Percentiles rank a stretch among this genome's conserved stretches.
Evolutionary conservation across 2,888 invertebrate species (phyloP).

Genomic region (Thumatha senex): DNA sequence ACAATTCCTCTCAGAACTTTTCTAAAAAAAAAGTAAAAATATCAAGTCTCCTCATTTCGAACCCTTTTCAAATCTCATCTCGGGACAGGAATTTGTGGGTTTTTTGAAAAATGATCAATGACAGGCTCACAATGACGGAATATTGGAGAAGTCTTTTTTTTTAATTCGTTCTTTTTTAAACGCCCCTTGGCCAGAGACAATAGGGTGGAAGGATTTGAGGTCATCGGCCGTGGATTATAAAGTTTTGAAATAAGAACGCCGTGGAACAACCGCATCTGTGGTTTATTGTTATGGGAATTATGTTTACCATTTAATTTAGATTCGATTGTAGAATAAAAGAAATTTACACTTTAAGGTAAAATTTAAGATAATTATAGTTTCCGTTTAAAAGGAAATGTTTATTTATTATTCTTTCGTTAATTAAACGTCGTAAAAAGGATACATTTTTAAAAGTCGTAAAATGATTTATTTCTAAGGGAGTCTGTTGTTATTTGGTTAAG

Average conservation of each 20-base stretch:
- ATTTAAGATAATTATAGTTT: constrained; percentile 18
- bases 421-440: constrained; percentile 1
- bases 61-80: constrained; percentile 64
- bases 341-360: constrained; percentile 12
- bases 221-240: constrained; percentile 53
- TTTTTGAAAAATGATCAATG: constrained; percentile 81
- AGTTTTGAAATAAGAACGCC: constrained; percentile 30
- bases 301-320: constrained; percentile 1
- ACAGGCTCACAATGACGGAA: constrained; percentile 75
- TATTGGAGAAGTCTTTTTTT: constrained; percentile 51
- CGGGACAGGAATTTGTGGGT: constrained; percentile 63
- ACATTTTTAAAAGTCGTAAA: not conserved
- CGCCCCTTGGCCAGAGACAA: constrained; percentile 66
- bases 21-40: constrained; percentile 32
- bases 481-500: not conserved
- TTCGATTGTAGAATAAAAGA: constrained; percentile 8
- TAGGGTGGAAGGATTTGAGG: constrained; percentile 48
- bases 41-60: constrained; percentile 30
- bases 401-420: not conserved
- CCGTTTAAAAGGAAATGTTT: not conserved
- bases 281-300: constrained; percentile 18
- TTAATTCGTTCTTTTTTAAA: constrained; percentile 33
- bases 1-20: constrained; percentile 27
- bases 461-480: not conserved
- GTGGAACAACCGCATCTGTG: constrained; percentile 20